Percentiles rank a stretch among this genome's conserved stretches.
Conservation (phyloP, 1,140 invertebrate species). For the Bombyx mandarina region DNA sequence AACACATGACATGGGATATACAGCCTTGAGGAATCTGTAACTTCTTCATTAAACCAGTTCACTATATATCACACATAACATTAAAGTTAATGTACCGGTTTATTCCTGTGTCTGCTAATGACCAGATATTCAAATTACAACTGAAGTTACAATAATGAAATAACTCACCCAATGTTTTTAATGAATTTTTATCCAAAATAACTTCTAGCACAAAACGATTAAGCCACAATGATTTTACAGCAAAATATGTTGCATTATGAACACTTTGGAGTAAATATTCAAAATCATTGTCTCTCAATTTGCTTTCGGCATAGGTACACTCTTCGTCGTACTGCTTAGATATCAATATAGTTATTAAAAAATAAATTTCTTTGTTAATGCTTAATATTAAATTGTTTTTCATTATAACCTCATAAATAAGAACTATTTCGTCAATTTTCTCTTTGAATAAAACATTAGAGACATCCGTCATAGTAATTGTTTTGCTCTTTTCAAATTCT, state of each 20-base stretch:
- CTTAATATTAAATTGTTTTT: constrained; percentile 61
- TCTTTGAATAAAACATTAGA: constrained; percentile 41
- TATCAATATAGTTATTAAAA: constrained; percentile 56
- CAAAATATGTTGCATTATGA: constrained; percentile 64
- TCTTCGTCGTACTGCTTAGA: constrained; percentile 52
- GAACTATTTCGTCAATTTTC: constrained; percentile 46
- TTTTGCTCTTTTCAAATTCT: constrained; percentile 27
- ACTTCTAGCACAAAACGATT: constrained; percentile 41
- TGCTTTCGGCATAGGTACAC: constrained; percentile 22
- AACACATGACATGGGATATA: no score
- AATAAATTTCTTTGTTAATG: constrained; percentile 59
- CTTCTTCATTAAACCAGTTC: no score
- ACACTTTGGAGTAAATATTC: constrained; percentile 46
- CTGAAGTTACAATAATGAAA: neutral
- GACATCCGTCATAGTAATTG: constrained; percentile 35
- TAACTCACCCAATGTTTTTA: constrained; percentile 42
- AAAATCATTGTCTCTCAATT: constrained; percentile 26
- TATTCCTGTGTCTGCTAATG: no score
- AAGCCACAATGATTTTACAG: constrained; percentile 55
- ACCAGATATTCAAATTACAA: neutral
- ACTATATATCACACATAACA: no score
- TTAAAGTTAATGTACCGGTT: no score
- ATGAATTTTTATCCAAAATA: constrained; percentile 53
- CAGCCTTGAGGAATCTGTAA: no score
- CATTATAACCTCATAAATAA: constrained; percentile 53